phyloP scores from a whole-genome alignment of 1,140 invertebrate genomes.

The Danaus melanippus region DNA sequence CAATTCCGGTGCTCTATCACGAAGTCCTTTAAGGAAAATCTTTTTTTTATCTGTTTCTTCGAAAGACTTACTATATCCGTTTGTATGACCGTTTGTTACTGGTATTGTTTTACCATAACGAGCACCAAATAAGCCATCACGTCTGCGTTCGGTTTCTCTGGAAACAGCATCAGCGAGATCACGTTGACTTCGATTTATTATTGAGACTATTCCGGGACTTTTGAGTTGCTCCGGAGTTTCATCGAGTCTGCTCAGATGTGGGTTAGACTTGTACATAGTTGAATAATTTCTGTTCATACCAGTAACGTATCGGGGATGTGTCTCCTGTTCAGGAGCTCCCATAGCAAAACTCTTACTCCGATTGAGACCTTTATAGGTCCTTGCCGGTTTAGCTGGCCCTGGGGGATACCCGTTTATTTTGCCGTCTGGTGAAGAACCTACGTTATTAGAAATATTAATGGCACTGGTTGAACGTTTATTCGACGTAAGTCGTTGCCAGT shows the following conservation, averaged over 20 bases:
- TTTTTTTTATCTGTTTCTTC: conserved; percentile 77
- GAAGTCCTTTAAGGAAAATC: conserved; percentile 79
- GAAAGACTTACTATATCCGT: conserved; percentile 56
- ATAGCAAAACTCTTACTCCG: conserved; percentile 90
- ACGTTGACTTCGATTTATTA: conserved; percentile 85
- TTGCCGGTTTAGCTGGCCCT: conserved; percentile 79
- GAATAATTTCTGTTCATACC: conserved; percentile 63
- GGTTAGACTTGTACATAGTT: conserved; percentile 81
- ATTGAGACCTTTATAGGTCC: conserved; percentile 82
- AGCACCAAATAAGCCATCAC: conserved; percentile 68
- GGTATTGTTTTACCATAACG: conserved; percentile 72
- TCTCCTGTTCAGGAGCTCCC: conserved; percentile 72
- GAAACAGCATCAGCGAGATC: conserved; percentile 76
- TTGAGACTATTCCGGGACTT: conserved; percentile 87
- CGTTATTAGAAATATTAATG: conserved; percentile 84
- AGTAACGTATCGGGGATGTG: conserved; percentile 61
- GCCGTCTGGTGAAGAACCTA: conserved; percentile 64
- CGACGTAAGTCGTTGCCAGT: conserved; percentile 68
- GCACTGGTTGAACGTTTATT: conserved; percentile 76
- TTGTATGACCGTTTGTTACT: conserved; percentile 60
- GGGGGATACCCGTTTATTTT: conserved; percentile 66
- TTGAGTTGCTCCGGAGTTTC: conserved; percentile 82
- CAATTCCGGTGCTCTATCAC: conserved; percentile 82
- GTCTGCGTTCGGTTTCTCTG: conserved; percentile 62
- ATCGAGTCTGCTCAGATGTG: conserved; percentile 79